phyloP scores from a whole-genome alignment of 1,140 invertebrate species.

The Acromyrmex heyeri region DNA sequence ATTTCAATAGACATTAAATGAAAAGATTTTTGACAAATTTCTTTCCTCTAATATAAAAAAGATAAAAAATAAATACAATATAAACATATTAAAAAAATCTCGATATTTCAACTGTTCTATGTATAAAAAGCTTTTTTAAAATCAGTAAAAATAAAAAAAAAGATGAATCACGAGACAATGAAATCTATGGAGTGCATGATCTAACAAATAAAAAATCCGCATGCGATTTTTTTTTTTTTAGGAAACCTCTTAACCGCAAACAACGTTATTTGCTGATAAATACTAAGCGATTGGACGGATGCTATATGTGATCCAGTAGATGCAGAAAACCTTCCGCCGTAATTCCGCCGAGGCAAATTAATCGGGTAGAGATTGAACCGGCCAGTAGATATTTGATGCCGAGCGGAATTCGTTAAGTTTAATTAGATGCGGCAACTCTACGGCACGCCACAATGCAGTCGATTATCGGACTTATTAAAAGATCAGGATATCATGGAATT shows the following conservation, averaged over 20 bases:
- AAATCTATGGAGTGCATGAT: background rate
- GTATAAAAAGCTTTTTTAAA: conserved; percentile 2
- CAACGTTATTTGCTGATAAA: conserved; percentile 43
- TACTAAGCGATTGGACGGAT: conserved; percentile 16
- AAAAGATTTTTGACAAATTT: background rate
- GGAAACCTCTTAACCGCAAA: conserved; percentile 4
- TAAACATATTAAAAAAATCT: background rate
- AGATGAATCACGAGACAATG: background rate
- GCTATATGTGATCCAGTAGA: background rate
- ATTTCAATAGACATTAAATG: background rate
- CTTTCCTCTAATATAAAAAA: background rate
- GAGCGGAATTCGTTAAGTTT: conserved; percentile 61
- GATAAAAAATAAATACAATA: background rate
- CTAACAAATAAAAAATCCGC: background rate
- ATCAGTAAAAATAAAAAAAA: background rate
- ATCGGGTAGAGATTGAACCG: conserved; percentile 39
- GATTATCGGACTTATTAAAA: conserved; percentile 63
- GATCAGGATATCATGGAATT: conserved; percentile 35
- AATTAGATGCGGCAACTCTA: conserved; percentile 54
- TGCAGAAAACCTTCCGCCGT: conserved; percentile 35
- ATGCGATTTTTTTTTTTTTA: background rate
- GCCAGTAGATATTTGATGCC: conserved; percentile 54
- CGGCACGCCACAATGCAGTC: conserved; percentile 50
- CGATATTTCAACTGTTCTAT: background rate
- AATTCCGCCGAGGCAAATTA: conserved; percentile 49